These are phyloP conservation scores for Heteronetta atricapilla DNA, from an alignment of 2,113 vertebrate species.

Conservation along the genomic window DNA sequence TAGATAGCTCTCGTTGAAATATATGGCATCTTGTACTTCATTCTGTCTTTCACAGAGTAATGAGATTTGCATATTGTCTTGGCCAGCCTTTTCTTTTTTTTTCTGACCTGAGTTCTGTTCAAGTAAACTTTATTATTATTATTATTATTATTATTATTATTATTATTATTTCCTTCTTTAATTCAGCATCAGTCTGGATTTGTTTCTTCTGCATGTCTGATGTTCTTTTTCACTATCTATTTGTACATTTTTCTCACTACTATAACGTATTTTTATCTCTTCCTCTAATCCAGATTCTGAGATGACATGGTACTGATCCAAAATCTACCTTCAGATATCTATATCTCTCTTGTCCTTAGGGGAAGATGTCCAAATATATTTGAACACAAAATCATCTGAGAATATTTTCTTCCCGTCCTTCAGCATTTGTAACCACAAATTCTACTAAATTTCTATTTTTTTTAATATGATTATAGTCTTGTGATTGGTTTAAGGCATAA, in stretches of 20 bases:
- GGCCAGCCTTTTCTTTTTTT: not conserved
- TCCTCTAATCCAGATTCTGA: not conserved
- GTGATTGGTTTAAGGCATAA: not conserved
- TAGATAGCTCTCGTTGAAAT: not conserved
- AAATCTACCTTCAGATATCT: not conserved
- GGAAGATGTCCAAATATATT: not conserved
- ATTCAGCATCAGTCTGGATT: not conserved
- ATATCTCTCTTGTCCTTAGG: not conserved
- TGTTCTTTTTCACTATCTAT: not conserved
- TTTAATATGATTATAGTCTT: not conserved
- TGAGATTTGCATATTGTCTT: not conserved
- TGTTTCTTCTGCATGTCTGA: not conserved
- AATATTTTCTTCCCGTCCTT: not conserved
- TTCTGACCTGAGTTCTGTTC: not conserved
- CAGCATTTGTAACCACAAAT: too few relatives aligned
- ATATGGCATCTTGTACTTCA: not conserved
- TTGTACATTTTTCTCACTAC: not conserved
- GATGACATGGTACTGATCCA: not conserved
- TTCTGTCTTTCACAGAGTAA: not conserved
- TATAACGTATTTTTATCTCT: not conserved
- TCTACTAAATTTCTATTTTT: not conserved
- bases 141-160: too few relatives aligned
- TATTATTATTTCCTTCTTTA: too few relatives aligned
- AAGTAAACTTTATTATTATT: not conserved
- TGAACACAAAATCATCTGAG: not conserved